Base-by-base conservation (phyloP, 1,140 invertebrate species). In the Drosophila pseudoobscura region DNA sequence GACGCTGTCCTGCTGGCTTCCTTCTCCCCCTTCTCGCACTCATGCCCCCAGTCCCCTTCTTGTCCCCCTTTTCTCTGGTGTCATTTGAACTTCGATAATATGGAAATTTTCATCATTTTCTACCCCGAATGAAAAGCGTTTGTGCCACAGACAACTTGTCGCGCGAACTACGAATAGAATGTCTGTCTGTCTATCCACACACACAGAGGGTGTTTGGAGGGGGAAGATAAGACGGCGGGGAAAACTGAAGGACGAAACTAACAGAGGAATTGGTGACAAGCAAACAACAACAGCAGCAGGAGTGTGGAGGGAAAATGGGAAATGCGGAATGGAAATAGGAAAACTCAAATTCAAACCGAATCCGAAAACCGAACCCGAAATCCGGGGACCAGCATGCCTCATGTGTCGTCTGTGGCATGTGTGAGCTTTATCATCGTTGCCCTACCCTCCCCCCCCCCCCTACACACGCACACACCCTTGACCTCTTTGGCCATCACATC, bases 51-150 rank as follows among this genome's bases (percentile, higher is more conserved):
- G 4, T 5, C 39, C 45, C 22, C 20, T 41, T 20, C 53, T 22
- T 46, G 51, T 17, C 17, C 17, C 17, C 17, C 49, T 68, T 58
- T 31, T 9, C 31, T 9, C 17, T 6, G 35, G 45, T 62, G 69
- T 59, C 75, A 74, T 73, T 80, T 72, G 61, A 75, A 62, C 62
- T 75, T 82, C 71, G 80, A 80, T 89, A 87, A 89, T 87, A 90
- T 90, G 89, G 80, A 90, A 90, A 90, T 85, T 90, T 83, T 73
- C 65, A 68, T 71, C 73, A 70, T 80, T 83, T 89, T 83, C 80
- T 78, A 82, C 52, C 71, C 76, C 61, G 35, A 78, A 89, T 58
- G 62, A 51, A 63, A 51, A 70, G 64, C 35, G 46, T 44, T 62
- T 54, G 55, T 43, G 47, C 70, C 57, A 52, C 70, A 76, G 59